Conservation (phyloP, 2,113 vertebrate genomes). For the Neotoma lepida region DNA sequence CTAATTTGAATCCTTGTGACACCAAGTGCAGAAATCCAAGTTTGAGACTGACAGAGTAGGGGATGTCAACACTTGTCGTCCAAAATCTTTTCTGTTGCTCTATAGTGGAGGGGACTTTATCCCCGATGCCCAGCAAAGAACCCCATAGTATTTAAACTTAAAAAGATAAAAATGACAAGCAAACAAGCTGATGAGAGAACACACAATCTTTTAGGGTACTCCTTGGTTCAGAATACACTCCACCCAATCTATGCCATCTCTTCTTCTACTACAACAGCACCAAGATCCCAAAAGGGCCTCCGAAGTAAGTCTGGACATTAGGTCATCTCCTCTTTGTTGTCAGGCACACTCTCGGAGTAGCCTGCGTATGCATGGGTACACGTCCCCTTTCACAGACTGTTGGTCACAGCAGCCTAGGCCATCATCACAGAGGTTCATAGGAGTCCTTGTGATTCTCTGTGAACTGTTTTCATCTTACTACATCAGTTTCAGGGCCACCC, state of each 20-base stretch:
- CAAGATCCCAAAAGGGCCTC: neutral
- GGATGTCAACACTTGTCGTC: neutral
- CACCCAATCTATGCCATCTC: rapidly evolving
- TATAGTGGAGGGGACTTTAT: neutral
- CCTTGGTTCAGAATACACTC: neutral
- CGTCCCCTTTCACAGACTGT: rapidly evolving
- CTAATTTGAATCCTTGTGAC: neutral
- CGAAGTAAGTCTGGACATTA: neutral
- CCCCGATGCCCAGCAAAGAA: neutral
- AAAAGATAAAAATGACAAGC: conserved; percentile 5
- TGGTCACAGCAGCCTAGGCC: neutral
- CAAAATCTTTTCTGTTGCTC: neutral
- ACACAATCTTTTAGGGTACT: neutral
- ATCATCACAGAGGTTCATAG: rapidly evolving
- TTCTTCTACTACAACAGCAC: neutral
- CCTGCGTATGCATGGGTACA: neutral
- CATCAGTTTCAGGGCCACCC: neutral
- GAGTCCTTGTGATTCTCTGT: neutral
- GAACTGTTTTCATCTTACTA: neutral
- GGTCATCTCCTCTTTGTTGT: neutral
- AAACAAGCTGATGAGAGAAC: neutral
- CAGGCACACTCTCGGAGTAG: neutral
- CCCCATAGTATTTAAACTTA: neutral
- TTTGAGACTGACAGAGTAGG: neutral
- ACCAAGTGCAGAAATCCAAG: too few species aligned